Base-by-base conservation (phyloP, 2,888 invertebrate genomes). In the Tridacna crocea region DNA sequence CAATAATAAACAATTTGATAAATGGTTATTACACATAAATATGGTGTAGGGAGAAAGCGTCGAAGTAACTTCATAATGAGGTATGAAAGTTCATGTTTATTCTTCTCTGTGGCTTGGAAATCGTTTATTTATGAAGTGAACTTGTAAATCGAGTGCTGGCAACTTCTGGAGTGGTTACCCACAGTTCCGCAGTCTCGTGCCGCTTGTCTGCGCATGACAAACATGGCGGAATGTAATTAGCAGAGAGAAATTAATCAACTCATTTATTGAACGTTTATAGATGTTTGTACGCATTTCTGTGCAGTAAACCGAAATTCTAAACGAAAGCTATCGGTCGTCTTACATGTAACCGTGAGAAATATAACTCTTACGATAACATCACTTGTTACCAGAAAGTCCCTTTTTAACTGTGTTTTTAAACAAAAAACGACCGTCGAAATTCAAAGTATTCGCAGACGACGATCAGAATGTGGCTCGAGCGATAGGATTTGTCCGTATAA, bases 181-280 rank as follows among this genome's bases (percentile, higher is more conserved):
- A 66, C 46, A 66, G 46, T 66, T 66, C 36, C 46, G 17, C 19
- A 66, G 46, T 66, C 46, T 36, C 66, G 66, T 66, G 66, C 36
- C n/a, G 66, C n/a, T 55, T 55, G 55, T 55, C 55, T 55, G 55
- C 55, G 15, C 55, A 15, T 19, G 19, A 55, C 55, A 55, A 15
- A 55, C 55, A 55, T 15, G 55, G 55, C 19, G 55, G 55, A 55
- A 19, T 55, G 17, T 55, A 55, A 55, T 55, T 55, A 55, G 55
- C 55, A 36, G 55, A 55, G 2, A 15, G 55, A 10, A 19, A 19
- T 55, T 55, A 55, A 55, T 55, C 10, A 15, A 15, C 15, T 55
- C 55, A 55, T 19, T 3, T 55, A 55, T 55, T 55, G 55, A 55
- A 55, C 55, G 17, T 19, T 19, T 55, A 19, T 15, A 55, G 55